A percentile compares a stretch with the other conserved stretches of the same genome.
Evolutionary conservation across 2,888 invertebrate species (phyloP).

Genomic region (Torymus tubicola): DNA sequence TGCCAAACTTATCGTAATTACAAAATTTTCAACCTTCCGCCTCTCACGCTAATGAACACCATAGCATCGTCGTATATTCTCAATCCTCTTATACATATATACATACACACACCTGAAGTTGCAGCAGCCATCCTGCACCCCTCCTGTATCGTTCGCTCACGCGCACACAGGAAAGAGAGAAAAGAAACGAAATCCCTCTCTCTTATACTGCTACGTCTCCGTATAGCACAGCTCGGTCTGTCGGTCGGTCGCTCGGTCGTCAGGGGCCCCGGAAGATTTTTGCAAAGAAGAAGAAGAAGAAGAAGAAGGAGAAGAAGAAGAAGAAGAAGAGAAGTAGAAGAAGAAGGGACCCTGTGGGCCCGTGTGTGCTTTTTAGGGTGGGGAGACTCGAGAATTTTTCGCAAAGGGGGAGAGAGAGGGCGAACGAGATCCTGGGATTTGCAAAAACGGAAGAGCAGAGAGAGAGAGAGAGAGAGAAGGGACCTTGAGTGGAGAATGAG

Average conservation of each 20-base stretch:
- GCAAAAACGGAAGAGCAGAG: conserved; percentile 53
- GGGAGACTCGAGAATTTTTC: conserved; percentile 49
- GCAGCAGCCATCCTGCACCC: not conserved
- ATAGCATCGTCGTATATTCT: too few species aligned
- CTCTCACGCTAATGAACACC: too few species aligned
- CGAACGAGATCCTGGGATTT: conserved; percentile 55
- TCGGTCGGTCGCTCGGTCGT: not conserved
- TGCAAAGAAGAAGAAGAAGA: conserved; percentile 49
- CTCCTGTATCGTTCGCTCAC: not conserved
- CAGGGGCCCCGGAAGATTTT: conserved; percentile 54
- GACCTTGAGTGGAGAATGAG: conserved; percentile 52
- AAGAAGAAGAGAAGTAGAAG: too few species aligned
- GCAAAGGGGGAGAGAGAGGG: conserved; percentile 39
- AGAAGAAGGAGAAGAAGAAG: too few species aligned
- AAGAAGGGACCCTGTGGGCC: too few species aligned
- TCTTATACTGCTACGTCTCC: conserved; percentile 65
- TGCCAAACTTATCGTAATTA: too few species aligned
- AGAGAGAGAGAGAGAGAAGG: conserved; percentile 40
- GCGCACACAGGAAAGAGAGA: conserved; percentile 35
- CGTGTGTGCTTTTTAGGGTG: not conserved
- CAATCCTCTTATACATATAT: too few species aligned
- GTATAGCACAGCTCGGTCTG: not conserved
- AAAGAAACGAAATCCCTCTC: conserved; percentile 65
- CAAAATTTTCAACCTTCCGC: too few species aligned
- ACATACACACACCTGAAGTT: conserved; percentile 20